Evolutionary conservation across 2,888 invertebrate genomes (phyloP), one percentile per base, ranked within the genome.

Genomic region (Mimas tiliae): DNA sequence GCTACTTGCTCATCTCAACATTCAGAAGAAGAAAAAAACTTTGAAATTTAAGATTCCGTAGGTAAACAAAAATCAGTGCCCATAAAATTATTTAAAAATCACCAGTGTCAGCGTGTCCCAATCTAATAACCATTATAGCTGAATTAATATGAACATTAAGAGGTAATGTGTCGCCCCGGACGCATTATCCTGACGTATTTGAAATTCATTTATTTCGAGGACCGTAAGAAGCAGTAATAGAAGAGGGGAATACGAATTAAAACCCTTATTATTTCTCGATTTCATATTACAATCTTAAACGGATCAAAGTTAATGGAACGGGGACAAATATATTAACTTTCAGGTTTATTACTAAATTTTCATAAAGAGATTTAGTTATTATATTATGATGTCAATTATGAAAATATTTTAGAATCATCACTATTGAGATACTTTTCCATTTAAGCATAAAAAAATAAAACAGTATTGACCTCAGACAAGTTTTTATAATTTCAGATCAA

Each of bases 161-260:
- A 66, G 63, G 72, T 69, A 72, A 75, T 74, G 76, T 77, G 79
- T 79, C 84, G 77, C 81, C 68, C 63, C 47, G 82, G 86, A 76
- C 73, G 74, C 83, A 80, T 82, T 83, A 80, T 67, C 68, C 73
- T 72, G 78, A 82, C 73, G 75, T 80, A 78, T 77, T 75, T 69
- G n/a, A 38, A 51, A 64, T 67, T 34, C 50, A 52, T 63, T 64
- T 64, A 58, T 76, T 76, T 80, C 74, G 79, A 81, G 78, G 80
- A 74, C 75, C 73, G 51, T 52, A 45, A 50, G 52, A 63, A 42
- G 53, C 9, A 62, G 19, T 58, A 27, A 27, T 27, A 27, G 38
- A 50, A 38, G 34, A 58, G 47, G 50, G 62, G 51, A 62, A n/a
- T 62, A 4, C 27, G 16, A 65, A 58, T 50, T 62, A 33, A 52